These are phyloP conservation scores for Hipposideros larvatus DNA, from an alignment of 2,797 vertebrate genomes.

Conservation along the genomic window DNA sequence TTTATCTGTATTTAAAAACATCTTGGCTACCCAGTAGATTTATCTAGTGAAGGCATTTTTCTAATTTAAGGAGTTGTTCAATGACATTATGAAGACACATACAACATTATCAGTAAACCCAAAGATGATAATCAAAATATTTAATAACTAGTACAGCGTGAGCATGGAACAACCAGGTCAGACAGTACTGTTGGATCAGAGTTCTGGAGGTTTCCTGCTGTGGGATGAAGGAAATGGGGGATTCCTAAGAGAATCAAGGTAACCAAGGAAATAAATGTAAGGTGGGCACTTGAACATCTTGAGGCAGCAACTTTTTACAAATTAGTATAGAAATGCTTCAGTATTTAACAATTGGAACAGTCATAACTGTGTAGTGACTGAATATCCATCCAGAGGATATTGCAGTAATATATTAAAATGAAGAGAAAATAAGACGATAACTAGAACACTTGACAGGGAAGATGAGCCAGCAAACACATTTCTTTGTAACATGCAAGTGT, in stretches of 20 bases:
- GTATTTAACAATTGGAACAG: background rate
- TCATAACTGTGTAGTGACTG: background rate
- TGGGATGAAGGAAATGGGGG: background rate
- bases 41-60: background rate
- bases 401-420: conserved; percentile 9
- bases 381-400: background rate
- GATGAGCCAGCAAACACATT: background rate
- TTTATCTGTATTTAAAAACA: conserved; percentile 51
- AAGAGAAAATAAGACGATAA: conserved; percentile 16
- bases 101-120: conserved; percentile 35
- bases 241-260: background rate
- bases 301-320: background rate
- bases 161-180: background rate
- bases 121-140: conserved; percentile 30
- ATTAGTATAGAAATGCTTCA: conserved; percentile 21
- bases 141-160: background rate
- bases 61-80: background rate
- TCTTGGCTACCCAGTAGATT: background rate
- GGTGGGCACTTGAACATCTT: background rate
- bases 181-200: background rate
- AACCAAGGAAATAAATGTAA: background rate
- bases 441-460: background rate
- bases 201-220: background rate
- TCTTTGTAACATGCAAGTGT: conserved; percentile 3
- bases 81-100: conserved; percentile 38